Evolutionary conservation across 1,140 invertebrate species (phyloP).

Genomic region (Aporrectodea caliginosa): DNA sequence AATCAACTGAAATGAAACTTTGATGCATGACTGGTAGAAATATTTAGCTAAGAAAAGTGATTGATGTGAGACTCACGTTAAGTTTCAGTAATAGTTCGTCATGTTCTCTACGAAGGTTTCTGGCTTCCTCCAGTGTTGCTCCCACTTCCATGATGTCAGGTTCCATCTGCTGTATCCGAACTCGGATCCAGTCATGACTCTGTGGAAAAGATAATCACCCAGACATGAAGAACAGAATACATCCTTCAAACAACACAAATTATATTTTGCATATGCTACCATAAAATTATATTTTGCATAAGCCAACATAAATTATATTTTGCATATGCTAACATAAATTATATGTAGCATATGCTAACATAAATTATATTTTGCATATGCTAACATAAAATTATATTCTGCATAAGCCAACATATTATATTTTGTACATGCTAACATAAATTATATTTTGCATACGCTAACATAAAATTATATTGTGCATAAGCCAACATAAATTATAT

Average conservation of each 20-base stretch:
- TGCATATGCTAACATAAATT: too few relatives aligned
- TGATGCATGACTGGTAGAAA: too few relatives aligned
- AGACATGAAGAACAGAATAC: background rate
- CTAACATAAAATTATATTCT: too few relatives aligned
- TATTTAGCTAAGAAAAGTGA: too few relatives aligned
- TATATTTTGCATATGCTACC: background rate
- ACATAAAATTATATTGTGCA: background rate
- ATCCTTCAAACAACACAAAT: background rate
- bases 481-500: too few relatives aligned
- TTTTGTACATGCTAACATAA: too few relatives aligned
- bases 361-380: too few relatives aligned
- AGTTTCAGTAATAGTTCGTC: slow-evolving; percentile 78
- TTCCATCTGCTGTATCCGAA: slow-evolving; percentile 79
- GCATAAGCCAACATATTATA: too few relatives aligned
- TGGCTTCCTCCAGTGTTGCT: slow-evolving; percentile 69
- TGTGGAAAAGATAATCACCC: slow-evolving; percentile 47
- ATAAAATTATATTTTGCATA: background rate
- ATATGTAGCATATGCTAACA: too few relatives aligned
- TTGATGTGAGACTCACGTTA: slow-evolving; percentile 68
- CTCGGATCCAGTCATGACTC: slow-evolving; percentile 76
- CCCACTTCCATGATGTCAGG: slow-evolving; percentile 80
- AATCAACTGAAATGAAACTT: too few relatives aligned
- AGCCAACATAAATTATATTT: background rate
- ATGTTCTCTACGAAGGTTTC: slow-evolving; percentile 71
- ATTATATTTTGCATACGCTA: too few relatives aligned